A percentile compares a stretch with the other conserved stretches of the same genome.
Conservation (phyloP, 2,113 vertebrate genomes). For the Eublepharis macularius region DNA sequence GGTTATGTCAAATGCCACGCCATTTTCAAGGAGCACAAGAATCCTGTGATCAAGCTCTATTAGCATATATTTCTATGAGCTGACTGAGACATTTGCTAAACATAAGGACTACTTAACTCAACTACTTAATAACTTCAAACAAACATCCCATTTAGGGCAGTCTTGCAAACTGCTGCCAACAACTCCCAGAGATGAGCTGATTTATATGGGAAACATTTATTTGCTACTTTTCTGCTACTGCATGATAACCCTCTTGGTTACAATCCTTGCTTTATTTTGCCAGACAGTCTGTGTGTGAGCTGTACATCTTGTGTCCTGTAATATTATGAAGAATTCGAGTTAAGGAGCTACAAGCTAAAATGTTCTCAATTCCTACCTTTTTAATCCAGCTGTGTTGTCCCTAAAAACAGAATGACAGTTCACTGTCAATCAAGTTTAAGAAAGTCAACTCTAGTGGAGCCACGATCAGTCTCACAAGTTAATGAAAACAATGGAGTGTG, state of each 20-base stretch:
- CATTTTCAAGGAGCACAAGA: slow-evolving; percentile 11
- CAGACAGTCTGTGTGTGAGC: background rate
- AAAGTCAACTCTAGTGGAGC: background rate
- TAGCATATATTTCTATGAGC: slow-evolving; percentile 22
- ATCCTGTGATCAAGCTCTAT: slow-evolving; percentile 18
- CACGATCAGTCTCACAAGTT: background rate
- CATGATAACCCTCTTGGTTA: background rate
- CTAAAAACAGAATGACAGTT: background rate
- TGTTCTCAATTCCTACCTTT: background rate
- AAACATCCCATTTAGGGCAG: slow-evolving; percentile 43
- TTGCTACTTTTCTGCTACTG: background rate
- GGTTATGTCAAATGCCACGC: slow-evolving; percentile 34
- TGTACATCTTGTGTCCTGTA: background rate
- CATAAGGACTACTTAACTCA: slow-evolving; percentile 43
- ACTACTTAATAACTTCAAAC: slow-evolving; percentile 45
- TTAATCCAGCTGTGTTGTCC: background rate
- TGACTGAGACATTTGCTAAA: slow-evolving; percentile 52
- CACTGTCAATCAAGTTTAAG: slow-evolving; percentile 1
- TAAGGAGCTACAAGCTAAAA: background rate
- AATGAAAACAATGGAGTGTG: slow-evolving; percentile 2
- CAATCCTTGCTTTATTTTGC: background rate
- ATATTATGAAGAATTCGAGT: background rate
- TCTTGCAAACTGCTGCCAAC: slow-evolving; percentile 43
- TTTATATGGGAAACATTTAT: background rate
- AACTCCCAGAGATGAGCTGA: slow-evolving; percentile 31